phyloP scores from a whole-genome alignment of 2,888 invertebrate species.

The Aporophyla nigra region DNA sequence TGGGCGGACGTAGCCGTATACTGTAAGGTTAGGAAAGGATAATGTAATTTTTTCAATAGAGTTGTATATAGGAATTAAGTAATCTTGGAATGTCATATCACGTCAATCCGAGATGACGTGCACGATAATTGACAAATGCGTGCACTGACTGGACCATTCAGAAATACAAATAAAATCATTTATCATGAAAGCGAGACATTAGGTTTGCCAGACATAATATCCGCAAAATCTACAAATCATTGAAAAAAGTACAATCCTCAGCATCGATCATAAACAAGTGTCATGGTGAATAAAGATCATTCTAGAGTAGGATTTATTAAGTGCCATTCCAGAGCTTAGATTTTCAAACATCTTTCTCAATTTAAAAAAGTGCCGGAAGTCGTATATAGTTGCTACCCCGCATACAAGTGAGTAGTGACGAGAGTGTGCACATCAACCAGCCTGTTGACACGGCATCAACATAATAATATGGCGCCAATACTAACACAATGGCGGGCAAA shows the following conservation, averaged over 20 bases:
- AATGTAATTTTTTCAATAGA: background rate
- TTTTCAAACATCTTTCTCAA: background rate
- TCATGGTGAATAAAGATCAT: background rate
- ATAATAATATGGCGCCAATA: slow-evolving; percentile 5
- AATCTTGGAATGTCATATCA: background rate
- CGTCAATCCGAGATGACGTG: too few species aligned
- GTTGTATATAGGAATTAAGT: background rate
- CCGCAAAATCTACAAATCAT: background rate
- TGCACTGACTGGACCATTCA: too few species aligned
- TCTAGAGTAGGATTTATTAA: background rate
- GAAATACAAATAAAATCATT: too few species aligned
- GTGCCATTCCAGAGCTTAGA: background rate
- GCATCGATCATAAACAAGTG: background rate
- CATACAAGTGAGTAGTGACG: background rate
- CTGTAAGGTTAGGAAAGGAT: slow-evolving; percentile 66
- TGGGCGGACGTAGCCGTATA: slow-evolving; percentile 82
- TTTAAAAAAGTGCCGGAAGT: background rate
- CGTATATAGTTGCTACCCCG: background rate
- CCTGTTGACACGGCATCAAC: slow-evolving; percentile 12
- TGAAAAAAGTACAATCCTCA: background rate
- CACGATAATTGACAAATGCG: too few species aligned
- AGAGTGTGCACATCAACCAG: background rate
- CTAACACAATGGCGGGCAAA: background rate
- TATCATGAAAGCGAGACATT: background rate
- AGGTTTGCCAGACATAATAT: background rate